Evolutionary conservation across 1,140 invertebrate species (phyloP).

Genomic region (Leptopilina boulardi): DNA sequence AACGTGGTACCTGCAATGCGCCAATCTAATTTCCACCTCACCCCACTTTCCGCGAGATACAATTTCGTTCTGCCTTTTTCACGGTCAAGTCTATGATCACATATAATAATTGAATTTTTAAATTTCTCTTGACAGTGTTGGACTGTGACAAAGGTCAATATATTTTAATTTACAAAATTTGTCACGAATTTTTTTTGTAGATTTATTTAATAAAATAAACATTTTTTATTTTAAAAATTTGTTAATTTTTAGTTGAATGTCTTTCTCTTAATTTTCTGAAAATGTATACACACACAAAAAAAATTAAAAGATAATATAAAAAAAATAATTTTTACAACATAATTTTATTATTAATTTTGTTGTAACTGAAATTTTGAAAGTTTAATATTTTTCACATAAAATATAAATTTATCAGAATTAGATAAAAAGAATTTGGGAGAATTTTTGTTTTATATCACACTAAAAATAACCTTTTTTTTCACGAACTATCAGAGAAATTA

Average conservation of each 20-base stretch:
- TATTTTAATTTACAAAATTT: too few relatives aligned
- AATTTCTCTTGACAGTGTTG: constrained; percentile 1
- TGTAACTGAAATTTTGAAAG: too few relatives aligned
- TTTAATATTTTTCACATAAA: not conserved
- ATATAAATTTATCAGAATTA: not conserved
- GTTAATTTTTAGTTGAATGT: not conserved
- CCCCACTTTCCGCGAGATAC: constrained; percentile 16
- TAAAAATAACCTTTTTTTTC: not conserved
- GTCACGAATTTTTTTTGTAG: too few relatives aligned
- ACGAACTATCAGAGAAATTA: constrained; percentile 6
- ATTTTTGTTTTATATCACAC: not conserved
- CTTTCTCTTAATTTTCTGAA: not conserved
- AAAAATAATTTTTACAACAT: too few relatives aligned
- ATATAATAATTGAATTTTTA: constrained; percentile 18
- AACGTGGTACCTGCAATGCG: constrained; percentile 28
- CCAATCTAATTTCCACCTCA: constrained; percentile 29
- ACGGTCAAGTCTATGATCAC: constrained; percentile 11
- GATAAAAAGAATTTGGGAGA: not conserved
- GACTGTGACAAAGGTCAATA: constrained; percentile 5
- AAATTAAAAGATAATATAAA: not conserved
- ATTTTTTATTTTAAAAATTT: not conserved
- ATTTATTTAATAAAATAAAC: too few relatives aligned
- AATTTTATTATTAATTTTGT: too few relatives aligned
- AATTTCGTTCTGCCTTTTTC: constrained; percentile 29
- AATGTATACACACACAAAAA: not conserved